These are phyloP conservation scores for Trigoniulus corallinus DNA, from an alignment of 1,140 invertebrate genomes.

Conservation along the genomic window DNA sequence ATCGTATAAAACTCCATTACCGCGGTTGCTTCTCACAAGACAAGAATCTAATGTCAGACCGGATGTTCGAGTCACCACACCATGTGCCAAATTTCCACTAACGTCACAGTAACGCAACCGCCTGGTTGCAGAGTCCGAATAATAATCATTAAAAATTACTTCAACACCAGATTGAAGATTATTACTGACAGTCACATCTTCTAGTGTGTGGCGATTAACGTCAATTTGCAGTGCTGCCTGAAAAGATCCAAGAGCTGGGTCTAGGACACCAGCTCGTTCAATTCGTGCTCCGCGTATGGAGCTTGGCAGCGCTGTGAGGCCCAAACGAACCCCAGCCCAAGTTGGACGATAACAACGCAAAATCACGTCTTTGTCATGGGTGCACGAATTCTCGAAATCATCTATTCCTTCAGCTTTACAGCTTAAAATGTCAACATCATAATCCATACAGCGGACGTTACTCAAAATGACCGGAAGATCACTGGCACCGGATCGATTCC, in stretches of 20 bases:
- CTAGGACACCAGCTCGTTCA: slow-evolving; percentile 81
- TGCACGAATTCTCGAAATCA: slow-evolving; percentile 79
- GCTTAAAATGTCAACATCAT: slow-evolving; percentile 79
- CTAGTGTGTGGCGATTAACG: slow-evolving; percentile 79
- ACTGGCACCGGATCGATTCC: no score
- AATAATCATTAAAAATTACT: slow-evolving; percentile 73
- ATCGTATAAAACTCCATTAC: slow-evolving; percentile 82
- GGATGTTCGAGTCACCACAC: slow-evolving; percentile 34
- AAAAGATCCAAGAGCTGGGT: slow-evolving; percentile 60
- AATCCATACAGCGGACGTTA: slow-evolving; percentile 76
- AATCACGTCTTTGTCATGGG: slow-evolving; percentile 70
- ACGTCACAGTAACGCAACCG: slow-evolving; percentile 13
- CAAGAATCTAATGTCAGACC: slow-evolving; percentile 21
- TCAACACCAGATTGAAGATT: slow-evolving; percentile 78
- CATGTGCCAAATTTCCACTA: slow-evolving; percentile 60
- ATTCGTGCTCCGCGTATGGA: slow-evolving; percentile 76
- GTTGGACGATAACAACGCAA: slow-evolving; percentile 72
- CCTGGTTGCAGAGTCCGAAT: slow-evolving; percentile 55
- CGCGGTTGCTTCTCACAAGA: slow-evolving; percentile 61
- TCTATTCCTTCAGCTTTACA: slow-evolving; percentile 56
- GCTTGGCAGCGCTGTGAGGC: slow-evolving; percentile 65
- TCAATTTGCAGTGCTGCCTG: slow-evolving; percentile 76
- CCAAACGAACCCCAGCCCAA: slow-evolving; percentile 82
- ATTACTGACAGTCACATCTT: slow-evolving; percentile 57
- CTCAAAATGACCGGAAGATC: slow-evolving; percentile 59